Evolutionary conservation across 2,797 vertebrate genomes (phyloP), one percentile per base, ranked within the genome.

Genomic region (Pseudotriccus pelzelni): DNA sequence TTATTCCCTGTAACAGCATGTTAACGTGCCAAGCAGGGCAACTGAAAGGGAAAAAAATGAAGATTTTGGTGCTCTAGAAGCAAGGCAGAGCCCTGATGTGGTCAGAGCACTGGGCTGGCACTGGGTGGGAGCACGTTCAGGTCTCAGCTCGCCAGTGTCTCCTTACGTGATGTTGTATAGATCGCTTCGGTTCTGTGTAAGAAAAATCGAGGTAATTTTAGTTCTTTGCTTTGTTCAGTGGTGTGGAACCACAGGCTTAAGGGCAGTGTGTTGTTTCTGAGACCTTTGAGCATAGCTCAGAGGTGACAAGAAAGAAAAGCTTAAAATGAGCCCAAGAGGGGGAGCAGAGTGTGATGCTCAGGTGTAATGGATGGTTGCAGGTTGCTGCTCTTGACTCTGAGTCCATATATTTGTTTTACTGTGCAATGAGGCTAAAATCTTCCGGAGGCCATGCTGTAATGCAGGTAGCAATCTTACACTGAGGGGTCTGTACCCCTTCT

Each of bases 81-180:
- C 6, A 22, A 87, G 50, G n/a, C 55, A 92, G 53, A 50, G 6
- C 22, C 1, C 1, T 16, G 17, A 20, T 25, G 20, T 21, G 59
- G 56, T 14, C 19, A 32, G 72, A 63, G 75, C 37, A 30, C 21
- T 7, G 2, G 43, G 19, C 44, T 85, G 81, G 30, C 47, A 4
- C 37, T 67, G 36, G 25, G 50, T 44, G 47, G 27, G 27, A 50
- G 39, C 1, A 0, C 14, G 22, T 58, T 75, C 43, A 27, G 37
- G 23, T 36, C 55, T 47, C 55, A 8, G 24, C 58, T 87, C 32
- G 79, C 63, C 76, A 36, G 1, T 43, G 0, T 7, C 39, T 80
- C 64, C n/a, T 76, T 22, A 8, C 0, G 2, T 50, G 66, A n/a
- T 64, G 12, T 39, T 8, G 0, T 21, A 21, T 7, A 37, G 56